phyloP scores from a whole-genome alignment of 2,888 invertebrate genomes.

The Trilocha varians region DNA sequence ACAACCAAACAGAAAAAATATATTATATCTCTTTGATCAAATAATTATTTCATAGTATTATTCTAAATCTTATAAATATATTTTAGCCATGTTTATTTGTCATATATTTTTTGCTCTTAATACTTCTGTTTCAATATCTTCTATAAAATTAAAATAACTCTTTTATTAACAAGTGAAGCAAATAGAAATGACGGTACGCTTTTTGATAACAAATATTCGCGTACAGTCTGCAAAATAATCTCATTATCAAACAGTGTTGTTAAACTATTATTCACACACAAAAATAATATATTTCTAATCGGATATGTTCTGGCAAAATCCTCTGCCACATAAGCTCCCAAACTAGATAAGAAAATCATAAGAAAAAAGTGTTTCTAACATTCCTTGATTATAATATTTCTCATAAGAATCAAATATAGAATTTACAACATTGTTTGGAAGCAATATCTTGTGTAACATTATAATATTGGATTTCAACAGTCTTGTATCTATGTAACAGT shows the following conservation, averaged over 20 bases:
- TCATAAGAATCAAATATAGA: neutral
- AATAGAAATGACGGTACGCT: neutral
- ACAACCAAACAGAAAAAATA: too few relatives aligned
- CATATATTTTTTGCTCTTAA: too few relatives aligned
- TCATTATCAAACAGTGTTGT: constrained; percentile 2
- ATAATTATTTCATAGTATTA: too few relatives aligned
- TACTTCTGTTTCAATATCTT: too few relatives aligned
- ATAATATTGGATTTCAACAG: neutral
- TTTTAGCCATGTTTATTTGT: too few relatives aligned
- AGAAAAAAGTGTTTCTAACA: neutral
- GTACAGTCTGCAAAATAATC: constrained; percentile 3
- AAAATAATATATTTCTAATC: neutral
- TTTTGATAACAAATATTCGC: neutral
- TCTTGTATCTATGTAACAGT: constrained; percentile 11
- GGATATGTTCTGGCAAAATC: neutral
- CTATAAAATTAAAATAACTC: neutral
- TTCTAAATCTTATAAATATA: too few relatives aligned
- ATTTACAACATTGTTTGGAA: neutral
- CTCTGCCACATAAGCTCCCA: neutral
- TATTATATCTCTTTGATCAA: too few relatives aligned
- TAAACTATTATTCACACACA: neutral
- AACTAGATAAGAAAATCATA: neutral
- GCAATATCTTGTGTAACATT: neutral
- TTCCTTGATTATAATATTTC: neutral
- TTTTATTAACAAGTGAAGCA: neutral